Base-by-base conservation (phyloP, 2,113 vertebrate species). In the Carollia perspicillata region DNA sequence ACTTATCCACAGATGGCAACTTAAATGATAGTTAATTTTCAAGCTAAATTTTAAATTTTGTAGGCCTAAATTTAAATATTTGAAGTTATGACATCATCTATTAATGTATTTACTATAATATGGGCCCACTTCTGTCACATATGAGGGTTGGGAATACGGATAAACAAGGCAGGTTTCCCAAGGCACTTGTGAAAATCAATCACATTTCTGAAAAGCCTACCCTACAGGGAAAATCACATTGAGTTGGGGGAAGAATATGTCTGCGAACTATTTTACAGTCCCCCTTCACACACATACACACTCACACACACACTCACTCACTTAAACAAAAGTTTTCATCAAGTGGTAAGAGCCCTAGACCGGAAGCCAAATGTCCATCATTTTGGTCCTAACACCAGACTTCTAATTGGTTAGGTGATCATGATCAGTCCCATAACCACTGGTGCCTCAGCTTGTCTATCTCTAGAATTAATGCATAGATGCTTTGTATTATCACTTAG, bases 21-120 rank as follows among this genome's bases (percentile, higher is more conserved):
- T 94, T 92, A 97, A 87, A 78, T 81, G 84, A 69, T 72, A 92
- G 94, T 91, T 96, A 92, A 97, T 97, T 97, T 97, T 94, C 93
- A 96, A 94, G 65, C 53, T 95, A 85, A 90, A 86, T 87, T 96
- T 89, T 90, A 93, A 93, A 77, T 91, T 95, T 94, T 66, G 5
- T 81, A 40, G 37, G 11, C 89, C 95, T 86, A 71, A 84, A 88
- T 95, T 95, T 90, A 94, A 97, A 93, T 95, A 87, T 96, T 93
- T 88, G 84, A 95, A 89, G 18, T 51, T 77, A 58, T 95, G 90
- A 78, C 71, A 93, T 96, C 94, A 96, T 81, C 75, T 90, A 60
- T 65, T 90, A 92, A 96, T 81, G 13, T 37, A 81, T 44, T 93
- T 47, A 58, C 44, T 78, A 11, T 44, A 81, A 60, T 68, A 93